Percentiles rank a stretch among this genome's conserved stretches.
Evolutionary conservation across 2,113 vertebrate species (phyloP).

Genomic region (Syrmaticus mikado): DNA sequence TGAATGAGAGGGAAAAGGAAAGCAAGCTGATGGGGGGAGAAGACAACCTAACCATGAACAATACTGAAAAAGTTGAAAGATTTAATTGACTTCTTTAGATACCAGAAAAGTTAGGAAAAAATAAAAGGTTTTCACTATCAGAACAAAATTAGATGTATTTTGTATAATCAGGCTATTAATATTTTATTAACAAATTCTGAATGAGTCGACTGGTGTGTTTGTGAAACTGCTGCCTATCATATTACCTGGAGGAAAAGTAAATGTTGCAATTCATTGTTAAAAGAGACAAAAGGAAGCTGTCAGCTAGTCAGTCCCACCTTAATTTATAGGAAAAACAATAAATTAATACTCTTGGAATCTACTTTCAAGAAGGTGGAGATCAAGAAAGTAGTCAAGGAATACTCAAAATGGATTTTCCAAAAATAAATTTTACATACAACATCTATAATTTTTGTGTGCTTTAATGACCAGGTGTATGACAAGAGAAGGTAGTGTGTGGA

Average conservation of each 20-base stretch:
- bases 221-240: background rate
- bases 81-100: background rate
- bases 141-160: background rate
- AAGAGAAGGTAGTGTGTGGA: background rate
- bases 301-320: background rate
- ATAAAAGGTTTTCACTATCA: background rate
- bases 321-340: background rate
- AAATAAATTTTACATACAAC: background rate
- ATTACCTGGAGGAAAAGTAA: background rate
- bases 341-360: background rate
- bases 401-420: background rate
- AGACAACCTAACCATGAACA: background rate
- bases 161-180: background rate
- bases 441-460: background rate
- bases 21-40: background rate
- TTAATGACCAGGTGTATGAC: background rate
- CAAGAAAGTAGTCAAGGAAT: background rate
- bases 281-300: background rate
- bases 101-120: background rate
- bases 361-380: background rate
- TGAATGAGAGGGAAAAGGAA: background rate
- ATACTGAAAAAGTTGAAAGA: background rate
- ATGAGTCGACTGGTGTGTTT: background rate
- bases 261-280: background rate
- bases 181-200: background rate